Evolutionary conservation across 2,113 vertebrate genomes (phyloP).

Genomic region (Oreochromis spilurus): DNA sequence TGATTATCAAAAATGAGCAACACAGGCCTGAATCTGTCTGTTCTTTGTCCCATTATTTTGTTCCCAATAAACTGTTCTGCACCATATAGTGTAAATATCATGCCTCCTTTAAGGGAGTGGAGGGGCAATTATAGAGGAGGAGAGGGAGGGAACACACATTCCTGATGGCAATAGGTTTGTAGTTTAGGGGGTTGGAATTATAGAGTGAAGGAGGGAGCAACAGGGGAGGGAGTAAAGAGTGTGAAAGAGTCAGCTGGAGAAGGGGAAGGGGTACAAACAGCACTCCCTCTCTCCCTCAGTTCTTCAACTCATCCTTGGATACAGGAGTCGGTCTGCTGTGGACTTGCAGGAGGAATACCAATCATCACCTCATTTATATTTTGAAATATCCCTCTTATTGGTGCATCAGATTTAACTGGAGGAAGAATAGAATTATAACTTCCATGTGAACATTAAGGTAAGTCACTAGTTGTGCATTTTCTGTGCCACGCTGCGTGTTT

Average conservation of each 20-base stretch:
- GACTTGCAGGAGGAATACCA: constrained; percentile 37
- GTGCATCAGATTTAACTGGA: not conserved
- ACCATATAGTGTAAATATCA: constrained; percentile 41
- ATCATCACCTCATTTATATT: constrained; percentile 13
- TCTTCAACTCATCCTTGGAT: constrained; percentile 54
- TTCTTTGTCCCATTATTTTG: not conserved
- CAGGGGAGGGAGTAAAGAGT: constrained; percentile 22
- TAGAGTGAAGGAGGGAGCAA: constrained; percentile 43
- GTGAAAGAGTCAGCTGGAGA: constrained; percentile 45
- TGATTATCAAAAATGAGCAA: not conserved
- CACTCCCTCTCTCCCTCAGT: constrained; percentile 45
- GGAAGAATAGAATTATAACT: not conserved
- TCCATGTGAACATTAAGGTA: constrained; percentile 26
- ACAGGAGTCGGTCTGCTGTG: constrained; percentile 41
- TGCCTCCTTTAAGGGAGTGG: constrained; percentile 16
- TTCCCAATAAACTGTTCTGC: not conserved
- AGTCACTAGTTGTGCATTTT: not conserved
- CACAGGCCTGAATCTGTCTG: not conserved
- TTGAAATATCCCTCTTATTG: not conserved
- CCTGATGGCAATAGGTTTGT: constrained; percentile 49
- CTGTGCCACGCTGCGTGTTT: not conserved
- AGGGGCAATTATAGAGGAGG: constrained; percentile 48
- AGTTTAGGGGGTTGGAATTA: constrained; percentile 45
- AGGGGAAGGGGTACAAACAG: constrained; percentile 21
- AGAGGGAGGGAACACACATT: constrained; percentile 53